phyloP scores from a whole-genome alignment of 37 sponge, comb jelly and placozoan genomes.

The Mnemiopsis leidyi region DNA sequence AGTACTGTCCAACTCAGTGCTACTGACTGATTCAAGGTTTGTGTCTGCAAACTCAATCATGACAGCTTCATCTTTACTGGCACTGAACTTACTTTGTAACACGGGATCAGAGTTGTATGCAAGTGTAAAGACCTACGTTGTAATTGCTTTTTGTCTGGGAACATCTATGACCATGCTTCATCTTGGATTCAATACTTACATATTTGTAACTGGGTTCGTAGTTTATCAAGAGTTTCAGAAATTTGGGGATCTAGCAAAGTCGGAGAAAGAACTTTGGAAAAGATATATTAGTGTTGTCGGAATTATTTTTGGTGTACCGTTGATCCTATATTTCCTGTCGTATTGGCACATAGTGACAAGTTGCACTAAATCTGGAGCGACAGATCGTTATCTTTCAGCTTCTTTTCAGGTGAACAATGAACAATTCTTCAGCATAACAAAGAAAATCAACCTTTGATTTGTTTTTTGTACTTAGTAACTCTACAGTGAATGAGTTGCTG shows the following conservation, averaged over 20 bases:
- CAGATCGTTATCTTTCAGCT: not conserved
- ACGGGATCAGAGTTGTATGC: not conserved
- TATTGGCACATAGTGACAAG: not conserved
- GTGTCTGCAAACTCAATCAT: not conserved
- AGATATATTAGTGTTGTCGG: not conserved
- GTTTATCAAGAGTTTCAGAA: not conserved
- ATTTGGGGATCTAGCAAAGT: not conserved
- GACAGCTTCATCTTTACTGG: not conserved
- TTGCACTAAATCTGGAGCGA: not conserved
- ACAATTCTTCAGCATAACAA: too few relatives aligned
- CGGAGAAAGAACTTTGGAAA: not conserved
- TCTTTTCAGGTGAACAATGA: not conserved
- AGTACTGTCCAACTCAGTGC: not conserved
- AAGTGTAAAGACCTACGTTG: not conserved
- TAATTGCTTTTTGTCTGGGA: not conserved
- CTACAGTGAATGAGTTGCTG: too few relatives aligned
- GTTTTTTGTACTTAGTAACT: too few relatives aligned
- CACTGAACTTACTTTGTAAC: not conserved
- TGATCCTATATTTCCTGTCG: not conserved
- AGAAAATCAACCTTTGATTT: too few relatives aligned
- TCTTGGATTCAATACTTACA: not conserved
- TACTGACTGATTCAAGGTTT: constrained; percentile 6
- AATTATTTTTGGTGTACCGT: not conserved
- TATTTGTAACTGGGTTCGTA: not conserved
- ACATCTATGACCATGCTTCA: not conserved